Evolutionary conservation across 2,888 invertebrate species (phyloP).

Genomic region (Hypercompe scribonia): DNA sequence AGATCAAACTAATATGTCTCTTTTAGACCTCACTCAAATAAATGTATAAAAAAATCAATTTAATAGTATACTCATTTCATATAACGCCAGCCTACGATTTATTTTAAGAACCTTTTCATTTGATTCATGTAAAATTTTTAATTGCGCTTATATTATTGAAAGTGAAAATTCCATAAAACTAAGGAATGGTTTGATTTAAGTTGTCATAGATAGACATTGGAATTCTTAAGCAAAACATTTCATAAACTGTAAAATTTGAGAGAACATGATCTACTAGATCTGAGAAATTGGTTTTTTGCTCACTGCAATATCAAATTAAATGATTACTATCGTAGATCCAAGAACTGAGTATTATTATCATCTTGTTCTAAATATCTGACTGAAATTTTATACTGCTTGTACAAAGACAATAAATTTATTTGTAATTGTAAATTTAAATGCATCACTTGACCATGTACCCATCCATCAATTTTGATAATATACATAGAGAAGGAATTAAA

Average conservation of each 20-base stretch:
- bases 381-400: slow-evolving; percentile 1
- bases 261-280: slow-evolving; percentile 28
- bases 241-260: slow-evolving; percentile 47
- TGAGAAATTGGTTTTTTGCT: slow-evolving; percentile 45
- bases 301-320: slow-evolving; percentile 43
- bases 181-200: slow-evolving; percentile 37
- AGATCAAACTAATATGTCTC: not conserved
- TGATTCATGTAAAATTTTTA: slow-evolving; percentile 36
- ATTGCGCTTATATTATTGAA: slow-evolving; percentile 52
- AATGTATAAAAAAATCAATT: not conserved
- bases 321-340: slow-evolving; percentile 35
- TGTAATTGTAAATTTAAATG: slow-evolving; percentile 48
- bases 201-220: slow-evolving; percentile 53
- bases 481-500: slow-evolving; percentile 43
- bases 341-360: slow-evolving; percentile 29
- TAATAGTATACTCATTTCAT: slow-evolving; percentile 39
- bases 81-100: slow-evolving; percentile 38
- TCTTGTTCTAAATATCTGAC: slow-evolving; percentile 29
- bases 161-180: slow-evolving; percentile 48
- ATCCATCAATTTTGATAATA: slow-evolving; percentile 46
- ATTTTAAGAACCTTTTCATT: slow-evolving; percentile 49
- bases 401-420: slow-evolving; percentile 5
- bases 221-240: slow-evolving; percentile 58
- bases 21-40: not conserved
- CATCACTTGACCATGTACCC: slow-evolving; percentile 53